Evolutionary conservation across 30 jellyfish, hydroid and myxozoan species (phyloP), one percentile per base, ranked within the genome.

Genomic region (Clytia hemisphaerica): DNA sequence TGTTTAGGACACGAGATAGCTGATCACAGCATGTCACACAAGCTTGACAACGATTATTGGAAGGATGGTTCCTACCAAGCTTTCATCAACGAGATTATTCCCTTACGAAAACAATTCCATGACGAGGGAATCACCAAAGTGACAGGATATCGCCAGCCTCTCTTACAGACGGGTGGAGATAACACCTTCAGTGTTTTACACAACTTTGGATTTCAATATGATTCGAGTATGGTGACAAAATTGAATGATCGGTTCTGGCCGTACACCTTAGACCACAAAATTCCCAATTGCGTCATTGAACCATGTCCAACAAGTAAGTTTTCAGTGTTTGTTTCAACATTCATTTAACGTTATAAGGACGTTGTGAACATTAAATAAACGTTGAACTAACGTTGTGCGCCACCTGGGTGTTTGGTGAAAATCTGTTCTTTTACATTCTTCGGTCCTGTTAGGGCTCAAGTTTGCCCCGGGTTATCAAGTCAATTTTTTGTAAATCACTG

Each of bases 1-100:
- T n/a, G n/a, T n/a, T n/a, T n/a, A n/a, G n/a, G 94, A 54, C 94
- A 82, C 45, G 94, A 82, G 50, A 82, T 82, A 14, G 89, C 94
- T n/a, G 94, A 82, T 61, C 94, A 72, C 61, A 3, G 89, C 4
- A 58, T 71, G 14, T 72, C 84, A 24, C 88, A 82, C 29, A 72
- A 89, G 5, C 42, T 74, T 0, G 83, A 83, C 21, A 73, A 71
- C 1, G 25, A 78, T 0, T 82, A 89, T 88, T 82, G 94, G 94
- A 65, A 44, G 49, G 73, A 57, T 30, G 94, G 89, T 2, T 42
- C 83, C 0, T 64, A 82, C 40, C 79, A 65, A n/a, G n/a, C n/a
- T n/a, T n/a, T n/a, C n/a, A n/a, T n/a, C n/a, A n/a, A n/a, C n/a
- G n/a, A n/a, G n/a, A n/a, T n/a, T n/a, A n/a, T n/a, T n/a, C n/a